A percentile compares a stretch with the other conserved stretches of the same genome.
Conservation (phyloP, 2,113 vertebrate species). For the Rhegmatorhina hoffmannsi region DNA sequence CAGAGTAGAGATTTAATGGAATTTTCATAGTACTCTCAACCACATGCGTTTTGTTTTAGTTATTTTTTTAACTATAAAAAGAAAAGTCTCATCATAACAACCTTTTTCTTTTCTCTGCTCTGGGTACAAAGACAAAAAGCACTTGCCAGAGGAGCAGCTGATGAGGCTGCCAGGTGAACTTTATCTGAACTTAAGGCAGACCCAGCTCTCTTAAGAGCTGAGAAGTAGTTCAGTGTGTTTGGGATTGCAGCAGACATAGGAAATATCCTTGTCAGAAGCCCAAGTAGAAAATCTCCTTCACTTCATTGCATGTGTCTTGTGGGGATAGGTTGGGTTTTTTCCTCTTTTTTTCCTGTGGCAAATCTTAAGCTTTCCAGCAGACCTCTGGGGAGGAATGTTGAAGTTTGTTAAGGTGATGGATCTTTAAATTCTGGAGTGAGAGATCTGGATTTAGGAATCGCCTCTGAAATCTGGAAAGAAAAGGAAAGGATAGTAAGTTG, state of each 20-base stretch:
- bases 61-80: neutral
- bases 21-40: neutral
- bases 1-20: neutral
- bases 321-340: neutral
- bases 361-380: neutral
- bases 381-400: neutral
- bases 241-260: constrained; percentile 5
- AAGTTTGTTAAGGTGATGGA: neutral
- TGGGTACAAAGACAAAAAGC: neutral
- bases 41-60: neutral
- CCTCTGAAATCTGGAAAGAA: neutral
- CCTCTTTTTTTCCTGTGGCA: neutral
- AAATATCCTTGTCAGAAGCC: constrained; percentile 27
- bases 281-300: constrained; percentile 27
- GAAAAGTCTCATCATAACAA: neutral
- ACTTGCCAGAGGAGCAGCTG: neutral
- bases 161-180: constrained; percentile 39
- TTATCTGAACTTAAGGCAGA: constrained; percentile 38
- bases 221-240: constrained; percentile 23
- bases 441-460: neutral
- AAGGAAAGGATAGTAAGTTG: neutral
- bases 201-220: neutral
- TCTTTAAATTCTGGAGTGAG: neutral
- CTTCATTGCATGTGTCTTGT: constrained; percentile 24
- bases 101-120: neutral